Evolutionary conservation across 1,140 invertebrate species (phyloP), one percentile per base, ranked within the genome.

Genomic region (Drosophila sucinea): DNA sequence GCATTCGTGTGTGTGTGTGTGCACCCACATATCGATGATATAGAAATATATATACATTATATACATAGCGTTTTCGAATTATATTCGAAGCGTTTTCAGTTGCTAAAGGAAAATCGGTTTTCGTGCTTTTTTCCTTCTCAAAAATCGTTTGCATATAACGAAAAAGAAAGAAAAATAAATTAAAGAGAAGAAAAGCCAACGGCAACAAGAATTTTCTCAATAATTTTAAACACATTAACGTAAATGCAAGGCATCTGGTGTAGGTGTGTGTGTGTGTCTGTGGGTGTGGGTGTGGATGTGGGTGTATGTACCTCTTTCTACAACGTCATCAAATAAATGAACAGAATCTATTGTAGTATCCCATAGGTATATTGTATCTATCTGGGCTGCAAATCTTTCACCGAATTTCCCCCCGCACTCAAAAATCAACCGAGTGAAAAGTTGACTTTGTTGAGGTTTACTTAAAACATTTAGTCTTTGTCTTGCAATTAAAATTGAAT

Each of bases 281-380:
- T 67, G 35, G 55, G 25, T 41, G 30, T 69, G 55, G 63, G 60
- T 35, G 8, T 60, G 56, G 30, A n/a, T 17, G 32, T 47, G 32
- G 33, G 67, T 65, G 41, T 77, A 78, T 65, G 60, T 66, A 64
- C 64, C 7, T 29, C 23, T 27, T 8, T 51, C 55, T 85, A 82
- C 82, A 81, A 75, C 82, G 82, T 85, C 81, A 85, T 85, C 65
- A 27, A 57, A 54, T 27, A 27, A 7, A 27, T 51, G 8, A 51
- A 51, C 23, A 27, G 10, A 27, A 10, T 51, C 7, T 10, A 51
- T 51, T 51, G 23, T 51, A 51, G 23, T 27, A 10, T 25, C 44
- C 25, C 10, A 27, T 51, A 47, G 2, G 4, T 47, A 51, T 23
- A 47, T 23, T 23, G 1, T 23, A 47, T 47, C 44, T 47, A 23